These are phyloP conservation scores for Enteromius afrohamiltoni DNA, from an alignment of 2,797 vertebrate genomes.

Conservation along the genomic window DNA sequence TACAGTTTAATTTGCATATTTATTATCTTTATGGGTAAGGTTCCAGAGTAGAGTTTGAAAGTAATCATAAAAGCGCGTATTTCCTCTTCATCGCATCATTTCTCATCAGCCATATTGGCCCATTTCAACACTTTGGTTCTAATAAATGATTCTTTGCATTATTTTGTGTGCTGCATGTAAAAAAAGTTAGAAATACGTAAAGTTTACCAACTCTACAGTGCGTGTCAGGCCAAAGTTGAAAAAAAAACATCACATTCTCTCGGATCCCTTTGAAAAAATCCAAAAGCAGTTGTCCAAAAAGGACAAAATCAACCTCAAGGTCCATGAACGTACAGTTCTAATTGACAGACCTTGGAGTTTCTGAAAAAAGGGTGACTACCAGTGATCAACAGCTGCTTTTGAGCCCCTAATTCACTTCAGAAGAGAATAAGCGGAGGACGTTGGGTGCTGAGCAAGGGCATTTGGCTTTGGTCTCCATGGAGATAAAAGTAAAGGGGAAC, in stretches of 20 bases:
- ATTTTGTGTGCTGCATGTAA: constrained; percentile 11
- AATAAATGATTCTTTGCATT: constrained; percentile 41
- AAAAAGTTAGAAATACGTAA: constrained; percentile 34
- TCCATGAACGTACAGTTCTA: not conserved
- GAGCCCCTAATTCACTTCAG: not conserved
- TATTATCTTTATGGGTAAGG: constrained; percentile 79
- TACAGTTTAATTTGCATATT: constrained; percentile 85
- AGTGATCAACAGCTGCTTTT: constrained; percentile 35
- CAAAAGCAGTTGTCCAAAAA: not conserved
- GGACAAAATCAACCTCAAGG: not conserved
- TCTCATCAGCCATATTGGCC: constrained; percentile 56
- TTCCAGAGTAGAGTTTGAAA: constrained; percentile 79
- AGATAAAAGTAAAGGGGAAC: constrained; percentile 61
- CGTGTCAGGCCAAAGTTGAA: not conserved
- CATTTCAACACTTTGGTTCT: constrained; percentile 47
- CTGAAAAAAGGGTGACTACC: constrained; percentile 6
- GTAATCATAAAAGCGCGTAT: constrained; percentile 79
- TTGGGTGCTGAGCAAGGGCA: constrained; percentile 63
- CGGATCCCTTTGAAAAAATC: not conserved
- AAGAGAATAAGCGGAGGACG: constrained; percentile 27
- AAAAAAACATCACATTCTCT: not conserved
- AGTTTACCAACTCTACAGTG: constrained; percentile 13
- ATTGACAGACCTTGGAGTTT: constrained; percentile 9
- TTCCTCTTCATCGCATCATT: constrained; percentile 72
- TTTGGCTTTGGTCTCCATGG: constrained; percentile 68